Evolutionary conservation across 2,113 vertebrate species (phyloP), one percentile per base, ranked within the genome.

Genomic region (Coryphaenoides rupestris): DNA sequence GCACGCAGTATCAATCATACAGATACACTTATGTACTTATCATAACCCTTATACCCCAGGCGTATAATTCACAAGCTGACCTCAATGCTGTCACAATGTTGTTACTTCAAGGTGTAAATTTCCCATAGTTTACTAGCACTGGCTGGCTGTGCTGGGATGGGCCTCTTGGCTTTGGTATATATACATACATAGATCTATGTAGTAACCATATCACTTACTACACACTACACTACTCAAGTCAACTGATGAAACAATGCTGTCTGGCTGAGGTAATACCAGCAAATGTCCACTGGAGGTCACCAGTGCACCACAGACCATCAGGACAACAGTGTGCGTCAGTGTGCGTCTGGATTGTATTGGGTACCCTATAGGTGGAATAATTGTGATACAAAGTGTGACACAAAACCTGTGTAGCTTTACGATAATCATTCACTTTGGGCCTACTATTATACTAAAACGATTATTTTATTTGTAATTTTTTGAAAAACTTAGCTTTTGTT

Each of bases 281-380:
- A 28, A 21, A 26, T 21, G 3, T 59, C 80, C 81, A 87, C 87
- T 80, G 73, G 89, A 79, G 84, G 87, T 84, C 87, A 82, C 47
- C 70, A 84, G 63, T 70, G 76, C 22, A 69, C 66, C 73, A 78
- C 68, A 57, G 22, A 23, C 33, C 33, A 9, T 10, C 33, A 10
- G 33, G 33, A 40, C n/a, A n/a, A n/a, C n/a, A n/a, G n/a, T n/a
- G n/a, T n/a, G n/a, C n/a, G n/a, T n/a, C n/a, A n/a, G n/a, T n/a
- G n/a, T n/a, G n/a, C n/a, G n/a, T n/a, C n/a, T n/a, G n/a, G n/a
- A n/a, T n/a, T n/a, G n/a, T n/a, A n/a, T n/a, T n/a, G n/a, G n/a
- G n/a, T n/a, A n/a, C n/a, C n/a, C n/a, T n/a, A n/a, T n/a, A n/a
- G n/a, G n/a, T n/a, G n/a, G n/a, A n/a, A n/a, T n/a, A n/a, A n/a